These are phyloP conservation scores for Bubo blakistoni DNA, from an alignment of 2,113 vertebrate species.

Conservation along the genomic window DNA sequence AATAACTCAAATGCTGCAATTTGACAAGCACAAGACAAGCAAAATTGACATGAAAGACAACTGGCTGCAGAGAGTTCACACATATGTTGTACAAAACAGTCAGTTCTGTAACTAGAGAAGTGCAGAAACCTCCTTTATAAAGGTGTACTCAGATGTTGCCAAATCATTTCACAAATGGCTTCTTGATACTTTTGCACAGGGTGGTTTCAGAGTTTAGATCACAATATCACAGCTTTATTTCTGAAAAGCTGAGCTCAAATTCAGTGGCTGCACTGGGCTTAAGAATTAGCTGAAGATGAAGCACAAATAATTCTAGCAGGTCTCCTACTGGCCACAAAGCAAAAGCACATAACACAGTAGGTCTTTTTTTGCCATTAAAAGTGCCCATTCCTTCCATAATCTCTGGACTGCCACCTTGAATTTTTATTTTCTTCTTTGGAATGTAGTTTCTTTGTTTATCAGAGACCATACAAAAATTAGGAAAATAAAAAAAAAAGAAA, in stretches of 20 bases:
- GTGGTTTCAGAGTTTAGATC: neutral
- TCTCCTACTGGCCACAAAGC: neutral
- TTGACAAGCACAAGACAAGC: neutral
- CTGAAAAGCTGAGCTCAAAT: conserved; percentile 12
- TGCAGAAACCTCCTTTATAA: neutral
- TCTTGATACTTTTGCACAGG: neutral
- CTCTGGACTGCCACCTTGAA: neutral
- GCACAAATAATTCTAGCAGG: neutral
- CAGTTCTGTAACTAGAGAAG: neutral
- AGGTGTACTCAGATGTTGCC: neutral
- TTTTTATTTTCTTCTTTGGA: neutral
- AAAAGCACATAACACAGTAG: neutral
- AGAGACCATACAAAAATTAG: neutral
- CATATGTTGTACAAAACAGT: neutral
- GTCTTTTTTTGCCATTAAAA: neutral
- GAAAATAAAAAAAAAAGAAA: neutral
- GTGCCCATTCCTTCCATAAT: neutral
- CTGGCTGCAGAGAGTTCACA: neutral
- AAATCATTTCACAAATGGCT: neutral
- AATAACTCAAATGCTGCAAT: neutral
- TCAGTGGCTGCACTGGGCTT: neutral
- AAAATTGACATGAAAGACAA: neutral
- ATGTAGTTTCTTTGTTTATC: conserved; percentile 8
- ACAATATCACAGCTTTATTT: neutral
- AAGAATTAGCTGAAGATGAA: conserved; percentile 16